phyloP scores from a whole-genome alignment of 2,888 invertebrate genomes.

The Drosophila tanythrix region DNA sequence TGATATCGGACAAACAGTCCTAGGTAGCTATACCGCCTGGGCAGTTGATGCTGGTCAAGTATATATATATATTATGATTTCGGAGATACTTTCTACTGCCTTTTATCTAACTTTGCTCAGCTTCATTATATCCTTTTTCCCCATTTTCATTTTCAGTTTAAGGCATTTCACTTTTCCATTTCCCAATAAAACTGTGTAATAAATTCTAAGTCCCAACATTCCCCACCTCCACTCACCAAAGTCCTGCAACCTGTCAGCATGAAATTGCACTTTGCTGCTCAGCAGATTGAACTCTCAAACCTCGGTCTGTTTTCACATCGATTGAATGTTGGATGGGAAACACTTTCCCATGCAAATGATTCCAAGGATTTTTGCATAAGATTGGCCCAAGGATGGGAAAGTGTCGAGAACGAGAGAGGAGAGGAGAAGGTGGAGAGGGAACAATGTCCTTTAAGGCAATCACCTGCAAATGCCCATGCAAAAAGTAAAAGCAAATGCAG shows the following conservation, averaged over 20 bases:
- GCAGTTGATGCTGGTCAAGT: too few relatives aligned
- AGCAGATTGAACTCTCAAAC: background rate
- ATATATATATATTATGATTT: background rate
- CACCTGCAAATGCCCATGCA: slow-evolving; percentile 57
- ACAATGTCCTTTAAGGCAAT: slow-evolving; percentile 39
- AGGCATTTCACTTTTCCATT: background rate
- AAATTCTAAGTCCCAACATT: background rate
- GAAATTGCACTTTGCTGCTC: slow-evolving; percentile 54
- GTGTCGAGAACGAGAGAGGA: background rate
- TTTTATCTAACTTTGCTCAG: background rate
- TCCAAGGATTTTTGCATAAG: slow-evolving; percentile 79
- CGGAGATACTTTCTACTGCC: background rate
- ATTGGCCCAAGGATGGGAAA: slow-evolving; percentile 66
- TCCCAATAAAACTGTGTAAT: background rate
- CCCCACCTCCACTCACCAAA: background rate
- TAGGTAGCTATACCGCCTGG: fast-evolving
- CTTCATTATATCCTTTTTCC: background rate
- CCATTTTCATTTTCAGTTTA: background rate
- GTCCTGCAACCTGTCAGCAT: slow-evolving; percentile 54
- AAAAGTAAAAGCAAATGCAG: slow-evolving; percentile 24
- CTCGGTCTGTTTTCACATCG: background rate
- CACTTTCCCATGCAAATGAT: slow-evolving; percentile 78
- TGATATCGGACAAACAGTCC: too few relatives aligned
- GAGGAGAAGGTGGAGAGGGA: background rate
- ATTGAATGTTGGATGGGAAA: slow-evolving; percentile 39